Evolutionary conservation across 2,113 vertebrate genomes (phyloP), one percentile per base, ranked within the genome.

Genomic region (Podarcis muralis): DNA sequence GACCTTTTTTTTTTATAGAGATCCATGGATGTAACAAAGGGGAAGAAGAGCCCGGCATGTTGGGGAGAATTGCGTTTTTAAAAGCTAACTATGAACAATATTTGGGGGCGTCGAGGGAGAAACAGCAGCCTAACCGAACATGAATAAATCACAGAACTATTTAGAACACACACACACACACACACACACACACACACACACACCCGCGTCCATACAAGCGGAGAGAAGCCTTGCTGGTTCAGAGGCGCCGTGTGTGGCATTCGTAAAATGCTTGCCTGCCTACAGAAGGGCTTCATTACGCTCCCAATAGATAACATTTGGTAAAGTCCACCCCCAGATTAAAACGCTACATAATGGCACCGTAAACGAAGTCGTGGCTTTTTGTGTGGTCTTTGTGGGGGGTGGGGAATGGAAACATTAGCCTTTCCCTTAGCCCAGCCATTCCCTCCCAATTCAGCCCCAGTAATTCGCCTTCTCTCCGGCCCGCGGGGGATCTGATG

Each of bases 331-430:
- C 93, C 92, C 92, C 94, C 94, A 96, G 95, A 96, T 96, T 96
- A 95, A 96, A 95, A 93, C 93, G 88, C 92, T 1, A 35, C 93
- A 93, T 95, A 97, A 96, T 94, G 95, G 95, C 87, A 93, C 83
- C 93, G 94, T 95, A 94, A 97, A 95, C 93, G 92, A 91, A 96
- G 92, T 94, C 89, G 94, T 89, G 93, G 93, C 96, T 96, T 97
- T 97, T 97, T 97, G 97, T 97, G 97, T 97, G 97, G 97, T 97
- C 97, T 93, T 94, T 94, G 92, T 94, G 92, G 37, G 88, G 94
- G 94, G 96, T 7, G 43, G 48, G 48, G 48, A 53, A 95, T 95
- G 95, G 94, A 95, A 96, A 96, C 97, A 94, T 96, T 94, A 96
- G 96, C 93, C 94, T 95, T 59, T 15, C 48, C 81, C 87, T 92